These are phyloP conservation scores for Pocillopora damicornis DNA, from an alignment of 64 coral and sea anemone species.

Conservation along the genomic window DNA sequence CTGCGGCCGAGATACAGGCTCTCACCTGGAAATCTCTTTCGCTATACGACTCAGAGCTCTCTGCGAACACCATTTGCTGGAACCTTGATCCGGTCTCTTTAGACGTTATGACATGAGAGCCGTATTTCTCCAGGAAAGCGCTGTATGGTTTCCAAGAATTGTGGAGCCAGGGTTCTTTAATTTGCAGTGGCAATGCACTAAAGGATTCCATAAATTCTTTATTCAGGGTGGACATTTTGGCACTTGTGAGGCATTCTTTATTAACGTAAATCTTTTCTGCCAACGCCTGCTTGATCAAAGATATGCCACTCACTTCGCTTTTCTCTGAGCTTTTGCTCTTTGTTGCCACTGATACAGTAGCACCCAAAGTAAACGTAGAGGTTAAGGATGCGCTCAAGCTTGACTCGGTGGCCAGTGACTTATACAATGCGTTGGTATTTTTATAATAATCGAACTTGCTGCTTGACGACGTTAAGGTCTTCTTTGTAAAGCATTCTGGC, in stretches of 20 bases:
- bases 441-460: background rate
- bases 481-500: background rate
- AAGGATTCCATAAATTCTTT: conserved; percentile 17
- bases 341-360: background rate
- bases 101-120: conserved; percentile 52
- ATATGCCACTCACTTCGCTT: conserved; percentile 3
- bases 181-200: background rate
- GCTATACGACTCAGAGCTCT: conserved; percentile 4
- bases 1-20: background rate
- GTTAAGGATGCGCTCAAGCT: background rate
- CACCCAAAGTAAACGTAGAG: background rate
- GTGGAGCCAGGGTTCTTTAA: conserved; percentile 25
- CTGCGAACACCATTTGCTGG: conserved; percentile 4
- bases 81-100: background rate
- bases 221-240: background rate
- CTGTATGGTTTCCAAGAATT: conserved; percentile 40
- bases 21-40: conserved; percentile 25
- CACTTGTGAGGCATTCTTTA: conserved; percentile 15
- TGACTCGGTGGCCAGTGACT: background rate
- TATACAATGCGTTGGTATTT: background rate
- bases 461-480: background rate
- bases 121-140: conserved; percentile 42
- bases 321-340: conserved; percentile 4
- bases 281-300: background rate
- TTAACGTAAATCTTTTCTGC: conserved; percentile 10